phyloP scores from a whole-genome alignment of 2,888 invertebrate species.

The Andricus quercusramuli region DNA sequence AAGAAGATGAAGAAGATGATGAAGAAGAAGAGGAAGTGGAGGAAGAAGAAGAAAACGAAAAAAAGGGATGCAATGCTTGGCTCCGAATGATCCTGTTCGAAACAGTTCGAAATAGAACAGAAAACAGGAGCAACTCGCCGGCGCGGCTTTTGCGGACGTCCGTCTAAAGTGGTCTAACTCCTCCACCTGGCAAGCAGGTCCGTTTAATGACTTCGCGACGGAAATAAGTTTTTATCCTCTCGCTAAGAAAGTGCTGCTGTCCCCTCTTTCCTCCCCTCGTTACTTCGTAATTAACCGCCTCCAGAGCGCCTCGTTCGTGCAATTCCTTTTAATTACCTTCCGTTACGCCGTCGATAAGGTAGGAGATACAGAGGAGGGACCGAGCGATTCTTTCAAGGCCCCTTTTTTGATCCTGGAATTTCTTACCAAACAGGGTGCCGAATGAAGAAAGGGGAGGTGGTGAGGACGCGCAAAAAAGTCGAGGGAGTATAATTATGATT shows the following conservation, averaged over 20 bases:
- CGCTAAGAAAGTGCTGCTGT: slow-evolving; percentile 28
- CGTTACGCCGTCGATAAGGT: slow-evolving; percentile 37
- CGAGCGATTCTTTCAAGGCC: slow-evolving; percentile 5
- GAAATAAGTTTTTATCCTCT: slow-evolving; percentile 44
- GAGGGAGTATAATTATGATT: slow-evolving; percentile 15
- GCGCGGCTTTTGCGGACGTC: neutral
- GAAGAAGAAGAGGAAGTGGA: neutral
- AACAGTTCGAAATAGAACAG: neutral
- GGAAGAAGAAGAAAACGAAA: neutral
- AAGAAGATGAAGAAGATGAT: neutral
- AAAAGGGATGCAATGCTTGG: neutral
- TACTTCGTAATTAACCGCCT: slow-evolving; percentile 45
- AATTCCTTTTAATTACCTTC: slow-evolving; percentile 38
- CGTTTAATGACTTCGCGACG: slow-evolving; percentile 40
- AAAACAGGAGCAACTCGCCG: slow-evolving; percentile 24
- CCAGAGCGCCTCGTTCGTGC: slow-evolving; percentile 30
- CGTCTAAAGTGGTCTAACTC: neutral
- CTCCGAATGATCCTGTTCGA: neutral
- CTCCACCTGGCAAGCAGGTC: slow-evolving; percentile 34
- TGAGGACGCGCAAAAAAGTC: slow-evolving; percentile 12
- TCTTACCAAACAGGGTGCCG: slow-evolving; percentile 4
- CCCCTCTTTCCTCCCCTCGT: slow-evolving; percentile 33
- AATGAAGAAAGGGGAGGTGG: neutral
- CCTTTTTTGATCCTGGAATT: slow-evolving; percentile 24
- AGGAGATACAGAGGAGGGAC: slow-evolving; percentile 28